A percentile compares a stretch with the other conserved stretches of the same genome.
Evolutionary conservation across 1,140 invertebrate genomes (phyloP).

Genomic region (Berghia stephanieae): DNA sequence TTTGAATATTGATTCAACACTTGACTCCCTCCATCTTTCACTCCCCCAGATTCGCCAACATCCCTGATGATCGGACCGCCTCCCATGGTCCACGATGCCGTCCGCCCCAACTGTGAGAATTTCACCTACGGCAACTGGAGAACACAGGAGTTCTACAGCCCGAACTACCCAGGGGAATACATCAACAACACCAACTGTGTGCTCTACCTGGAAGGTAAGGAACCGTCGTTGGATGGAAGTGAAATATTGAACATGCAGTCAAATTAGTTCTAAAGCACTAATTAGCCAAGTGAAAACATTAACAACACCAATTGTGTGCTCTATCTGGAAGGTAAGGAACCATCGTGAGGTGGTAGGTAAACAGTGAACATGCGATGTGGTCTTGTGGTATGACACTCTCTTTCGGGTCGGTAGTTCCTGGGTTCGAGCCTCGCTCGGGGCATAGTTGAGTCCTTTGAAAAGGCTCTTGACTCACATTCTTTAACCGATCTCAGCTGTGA

Average conservation of each 20-base stretch:
- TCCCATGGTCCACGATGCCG: slow-evolving; percentile 43
- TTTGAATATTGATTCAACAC: too few species aligned
- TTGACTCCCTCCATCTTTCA: too few species aligned
- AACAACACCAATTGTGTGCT: slow-evolving; percentile 77
- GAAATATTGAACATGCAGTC: too few species aligned
- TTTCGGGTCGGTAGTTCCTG: too few species aligned
- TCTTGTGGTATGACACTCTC: too few species aligned
- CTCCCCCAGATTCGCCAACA: slow-evolving; percentile 31
- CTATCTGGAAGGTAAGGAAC: slow-evolving; percentile 77
- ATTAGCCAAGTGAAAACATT: slow-evolving; percentile 77
- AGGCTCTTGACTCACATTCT: too few species aligned
- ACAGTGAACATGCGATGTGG: too few species aligned
- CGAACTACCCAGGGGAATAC: slow-evolving; percentile 77
- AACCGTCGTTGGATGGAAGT: too few species aligned
- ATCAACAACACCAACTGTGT: slow-evolving; percentile 78
- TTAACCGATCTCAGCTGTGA: too few species aligned
- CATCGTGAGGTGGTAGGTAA: too few species aligned
- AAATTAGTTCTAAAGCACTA: slow-evolving; percentile 81
- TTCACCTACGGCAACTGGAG: slow-evolving; percentile 54
- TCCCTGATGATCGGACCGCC: slow-evolving; percentile 42
- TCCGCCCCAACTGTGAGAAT: slow-evolving; percentile 48
- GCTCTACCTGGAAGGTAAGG: slow-evolving; percentile 76
- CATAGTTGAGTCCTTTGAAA: too few species aligned
- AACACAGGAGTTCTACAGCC: slow-evolving; percentile 76
- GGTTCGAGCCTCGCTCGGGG: too few species aligned